Conservation (phyloP, 2,113 vertebrate genomes). For the Prionailurus bengalensis region DNA sequence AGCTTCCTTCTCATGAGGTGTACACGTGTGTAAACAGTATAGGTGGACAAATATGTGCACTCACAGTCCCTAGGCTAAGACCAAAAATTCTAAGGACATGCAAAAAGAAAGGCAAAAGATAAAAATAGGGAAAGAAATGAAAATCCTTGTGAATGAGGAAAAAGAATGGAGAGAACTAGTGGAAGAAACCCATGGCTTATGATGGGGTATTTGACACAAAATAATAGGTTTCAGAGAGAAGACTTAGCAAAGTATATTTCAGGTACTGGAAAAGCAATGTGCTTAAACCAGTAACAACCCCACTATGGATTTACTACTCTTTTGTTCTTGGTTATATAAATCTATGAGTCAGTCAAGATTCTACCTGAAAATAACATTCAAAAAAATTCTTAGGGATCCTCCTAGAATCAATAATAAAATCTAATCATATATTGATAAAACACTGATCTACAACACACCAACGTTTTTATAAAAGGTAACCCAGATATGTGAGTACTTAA, state of each 20-base stretch:
- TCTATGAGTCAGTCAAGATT: constrained; percentile 23
- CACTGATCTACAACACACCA: neutral
- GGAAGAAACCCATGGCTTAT: neutral
- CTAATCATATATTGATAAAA: neutral
- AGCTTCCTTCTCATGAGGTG: neutral
- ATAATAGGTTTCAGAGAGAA: constrained; percentile 7
- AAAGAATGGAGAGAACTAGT: neutral
- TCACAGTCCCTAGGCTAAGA: neutral
- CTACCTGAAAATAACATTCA: neutral
- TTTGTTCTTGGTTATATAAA: neutral
- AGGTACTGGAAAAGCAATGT: neutral
- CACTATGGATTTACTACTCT: neutral
- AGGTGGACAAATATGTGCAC: neutral
- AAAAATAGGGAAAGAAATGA: neutral
- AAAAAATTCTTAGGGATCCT: neutral
- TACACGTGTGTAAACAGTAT: neutral
- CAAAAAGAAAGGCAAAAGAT: neutral
- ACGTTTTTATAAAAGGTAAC: constrained; percentile 7
- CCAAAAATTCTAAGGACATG: neutral
- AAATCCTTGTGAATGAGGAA: neutral
- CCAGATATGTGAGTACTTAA: neutral
- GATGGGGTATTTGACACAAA: neutral
- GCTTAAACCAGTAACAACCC: neutral
- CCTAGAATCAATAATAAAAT: constrained; percentile 45
- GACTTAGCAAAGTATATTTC: neutral